These are phyloP conservation scores for Liopterus haemorrhoidalis DNA, from an alignment of 2,888 invertebrate species.

Conservation along the genomic window DNA sequence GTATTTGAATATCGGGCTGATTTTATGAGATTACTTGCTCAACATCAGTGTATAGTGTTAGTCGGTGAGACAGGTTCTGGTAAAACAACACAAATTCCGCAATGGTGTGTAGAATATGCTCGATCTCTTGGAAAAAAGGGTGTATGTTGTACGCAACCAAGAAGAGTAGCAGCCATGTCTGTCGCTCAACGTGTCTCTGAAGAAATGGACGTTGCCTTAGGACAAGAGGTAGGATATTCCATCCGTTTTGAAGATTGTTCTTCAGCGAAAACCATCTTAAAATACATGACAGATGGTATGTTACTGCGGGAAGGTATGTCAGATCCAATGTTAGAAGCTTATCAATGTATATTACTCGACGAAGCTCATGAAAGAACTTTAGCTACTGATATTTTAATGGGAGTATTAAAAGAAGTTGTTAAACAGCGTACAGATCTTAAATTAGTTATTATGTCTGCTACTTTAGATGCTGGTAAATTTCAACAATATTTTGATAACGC, in stretches of 20 bases:
- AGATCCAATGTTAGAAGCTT: slow-evolving; percentile 93
- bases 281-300: slow-evolving; percentile 99
- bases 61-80: slow-evolving; percentile 99
- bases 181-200: slow-evolving; percentile 98
- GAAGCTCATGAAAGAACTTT: slow-evolving; percentile 99
- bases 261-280: slow-evolving; percentile 85
- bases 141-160: slow-evolving; percentile 94
- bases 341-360: slow-evolving; percentile 92
- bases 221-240: slow-evolving; percentile 89
- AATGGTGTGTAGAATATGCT: slow-evolving; percentile 83
- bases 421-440: slow-evolving; percentile 90
- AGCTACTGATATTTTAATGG: slow-evolving; percentile 98
- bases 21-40: slow-evolving; percentile 88
- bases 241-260: slow-evolving; percentile 99
- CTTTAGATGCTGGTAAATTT: slow-evolving; percentile 98
- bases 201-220: slow-evolving; percentile 96
- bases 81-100: slow-evolving; percentile 99
- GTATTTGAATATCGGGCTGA: slow-evolving; percentile 97
- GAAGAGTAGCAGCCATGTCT: slow-evolving; percentile 98
- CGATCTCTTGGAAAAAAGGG: slow-evolving; percentile 61
- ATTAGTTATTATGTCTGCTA: slow-evolving; percentile 98
- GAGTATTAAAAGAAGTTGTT: slow-evolving; percentile 93
- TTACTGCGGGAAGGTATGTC: slow-evolving; percentile 98
- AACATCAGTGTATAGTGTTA: slow-evolving; percentile 90
- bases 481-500: slow-evolving; percentile 99